Conservation (phyloP, 2,797 vertebrate genomes). For the Pteropus rufus region DNA sequence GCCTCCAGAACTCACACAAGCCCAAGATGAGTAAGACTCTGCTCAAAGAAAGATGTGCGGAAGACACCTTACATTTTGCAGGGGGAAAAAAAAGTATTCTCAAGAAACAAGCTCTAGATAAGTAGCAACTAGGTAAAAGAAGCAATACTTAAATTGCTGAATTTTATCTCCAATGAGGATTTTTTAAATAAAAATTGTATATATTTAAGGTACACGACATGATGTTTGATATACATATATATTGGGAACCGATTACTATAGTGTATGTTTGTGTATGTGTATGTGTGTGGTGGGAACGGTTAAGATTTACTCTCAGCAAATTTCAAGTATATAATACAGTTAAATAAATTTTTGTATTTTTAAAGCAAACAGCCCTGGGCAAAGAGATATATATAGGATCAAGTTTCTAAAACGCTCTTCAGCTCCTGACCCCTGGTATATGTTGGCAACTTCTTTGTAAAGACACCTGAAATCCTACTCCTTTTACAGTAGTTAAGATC, state of each 20-base stretch:
- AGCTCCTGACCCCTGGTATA: not conserved
- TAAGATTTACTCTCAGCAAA: not conserved
- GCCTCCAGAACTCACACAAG: not conserved
- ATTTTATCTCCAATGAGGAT: not conserved
- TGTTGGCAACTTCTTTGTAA: not conserved
- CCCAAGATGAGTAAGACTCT: not conserved
- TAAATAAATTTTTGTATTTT: not conserved
- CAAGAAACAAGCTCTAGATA: not conserved
- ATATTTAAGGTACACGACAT: not conserved
- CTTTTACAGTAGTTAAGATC: not conserved
- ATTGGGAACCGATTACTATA: not conserved
- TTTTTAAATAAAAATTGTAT: not conserved
- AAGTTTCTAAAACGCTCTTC: not conserved
- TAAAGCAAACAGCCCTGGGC: not conserved
- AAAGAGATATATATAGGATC: not conserved
- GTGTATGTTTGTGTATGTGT: not conserved
- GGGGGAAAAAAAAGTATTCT: not conserved
- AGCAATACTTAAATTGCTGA: not conserved
- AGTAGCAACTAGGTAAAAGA: not conserved
- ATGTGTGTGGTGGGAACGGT: no score
- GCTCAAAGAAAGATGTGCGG: not conserved
- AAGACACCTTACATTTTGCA: not conserved
- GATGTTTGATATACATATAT: not conserved
- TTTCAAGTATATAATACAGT: not conserved
- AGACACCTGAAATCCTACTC: not conserved